These are phyloP conservation scores for Brachionus rotundiformis DNA, from an alignment of 1,140 invertebrate species.

Conservation along the genomic window DNA sequence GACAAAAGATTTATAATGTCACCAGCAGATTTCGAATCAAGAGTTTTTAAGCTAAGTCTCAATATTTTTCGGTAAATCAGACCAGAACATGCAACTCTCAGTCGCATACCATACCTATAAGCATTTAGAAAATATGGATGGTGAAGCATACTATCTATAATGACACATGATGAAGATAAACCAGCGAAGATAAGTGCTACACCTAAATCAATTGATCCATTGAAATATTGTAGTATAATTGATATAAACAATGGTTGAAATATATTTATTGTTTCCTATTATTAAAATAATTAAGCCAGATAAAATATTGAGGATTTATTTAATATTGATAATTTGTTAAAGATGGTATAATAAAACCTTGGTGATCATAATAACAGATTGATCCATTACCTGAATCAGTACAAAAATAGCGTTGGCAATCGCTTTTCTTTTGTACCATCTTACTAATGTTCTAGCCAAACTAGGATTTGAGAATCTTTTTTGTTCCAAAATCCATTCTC, in stretches of 20 bases:
- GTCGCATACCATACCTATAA: conserved; percentile 72
- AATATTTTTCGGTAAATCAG: conserved; percentile 78
- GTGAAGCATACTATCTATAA: conserved; percentile 72
- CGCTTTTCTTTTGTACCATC: conserved; percentile 41
- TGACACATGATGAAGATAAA: conserved; percentile 71
- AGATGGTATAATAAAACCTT: no score
- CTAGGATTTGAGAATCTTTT: background rate
- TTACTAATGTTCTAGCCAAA: background rate
- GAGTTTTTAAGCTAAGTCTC: background rate
- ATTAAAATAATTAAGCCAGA: background rate
- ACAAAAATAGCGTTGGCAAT: conserved; percentile 4
- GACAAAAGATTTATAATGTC: conserved; percentile 43
- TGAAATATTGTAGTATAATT: conserved; percentile 60
- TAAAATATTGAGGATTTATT: no score
- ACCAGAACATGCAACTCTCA: conserved; percentile 75
- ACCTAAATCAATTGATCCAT: conserved; percentile 53
- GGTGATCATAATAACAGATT: no score
- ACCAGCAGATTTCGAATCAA: conserved; percentile 16
- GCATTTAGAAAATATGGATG: conserved; percentile 79
- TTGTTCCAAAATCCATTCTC: conserved; percentile 27
- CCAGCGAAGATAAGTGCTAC: conserved; percentile 60
- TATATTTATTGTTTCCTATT: conserved; percentile 61
- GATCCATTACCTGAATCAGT: conserved; percentile 8
- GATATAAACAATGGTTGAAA: conserved; percentile 62
- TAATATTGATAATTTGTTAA: no score